phyloP scores from a whole-genome alignment of 2,113 vertebrate genomes.

The Neopipo cinnamomea region DNA sequence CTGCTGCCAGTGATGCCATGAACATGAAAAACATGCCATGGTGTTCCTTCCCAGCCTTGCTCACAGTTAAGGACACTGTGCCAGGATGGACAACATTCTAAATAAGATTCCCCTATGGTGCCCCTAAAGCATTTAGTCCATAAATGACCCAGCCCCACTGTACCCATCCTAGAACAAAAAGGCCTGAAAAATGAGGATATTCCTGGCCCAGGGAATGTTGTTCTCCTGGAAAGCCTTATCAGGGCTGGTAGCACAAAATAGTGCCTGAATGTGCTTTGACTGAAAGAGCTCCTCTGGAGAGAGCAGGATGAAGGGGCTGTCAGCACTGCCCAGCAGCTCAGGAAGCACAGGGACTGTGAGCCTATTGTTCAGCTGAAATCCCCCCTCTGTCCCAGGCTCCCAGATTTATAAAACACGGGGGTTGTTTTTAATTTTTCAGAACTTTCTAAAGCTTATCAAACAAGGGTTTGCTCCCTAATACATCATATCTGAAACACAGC shows the following conservation, averaged over 20 bases:
- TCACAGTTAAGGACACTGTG: too few species aligned
- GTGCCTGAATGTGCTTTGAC: not conserved
- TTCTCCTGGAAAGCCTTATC: not conserved
- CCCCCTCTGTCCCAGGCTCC: not conserved
- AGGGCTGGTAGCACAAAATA: not conserved
- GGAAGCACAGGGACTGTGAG: conserved; percentile 15
- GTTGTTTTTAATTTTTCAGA: not conserved
- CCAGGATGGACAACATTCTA: not conserved
- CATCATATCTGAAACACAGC: not conserved
- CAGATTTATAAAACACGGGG: not conserved
- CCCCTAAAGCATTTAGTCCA: not conserved
- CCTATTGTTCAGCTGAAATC: not conserved
- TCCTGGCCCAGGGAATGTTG: not conserved
- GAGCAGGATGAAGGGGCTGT: conserved; percentile 30
- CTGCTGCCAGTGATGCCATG: not conserved
- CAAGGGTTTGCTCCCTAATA: not conserved
- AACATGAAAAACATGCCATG: accelerated
- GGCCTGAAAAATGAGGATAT: not conserved
- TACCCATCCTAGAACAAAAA: not conserved
- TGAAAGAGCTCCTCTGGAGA: not conserved
- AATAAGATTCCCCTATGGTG: not conserved
- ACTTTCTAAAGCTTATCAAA: conserved; percentile 18
- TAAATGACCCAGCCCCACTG: not conserved
- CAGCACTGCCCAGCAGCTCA: conserved; percentile 15
- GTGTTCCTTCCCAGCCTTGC: not conserved